A percentile compares a stretch with the other conserved stretches of the same genome.
These are phyloP conservation scores for Colletes gigas DNA, from an alignment of 1,140 invertebrate species.

Conservation along the genomic window DNA sequence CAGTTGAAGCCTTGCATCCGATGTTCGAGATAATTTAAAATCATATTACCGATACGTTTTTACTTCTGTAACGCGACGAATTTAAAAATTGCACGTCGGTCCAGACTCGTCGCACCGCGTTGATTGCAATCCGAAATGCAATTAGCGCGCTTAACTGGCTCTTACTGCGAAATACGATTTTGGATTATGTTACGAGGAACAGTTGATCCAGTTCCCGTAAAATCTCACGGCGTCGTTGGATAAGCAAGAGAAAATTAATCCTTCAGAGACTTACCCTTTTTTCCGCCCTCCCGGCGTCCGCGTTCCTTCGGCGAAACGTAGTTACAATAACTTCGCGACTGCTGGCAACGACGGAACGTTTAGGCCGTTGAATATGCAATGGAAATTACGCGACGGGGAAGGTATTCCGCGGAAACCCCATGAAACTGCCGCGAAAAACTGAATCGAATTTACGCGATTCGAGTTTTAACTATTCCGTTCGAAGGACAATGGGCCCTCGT, in stretches of 20 bases:
- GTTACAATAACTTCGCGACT: conserved; percentile 69
- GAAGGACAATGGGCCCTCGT: too few relatives aligned
- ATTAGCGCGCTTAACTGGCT: conserved; percentile 41
- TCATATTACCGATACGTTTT: neutral
- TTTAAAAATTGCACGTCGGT: conserved; percentile 4
- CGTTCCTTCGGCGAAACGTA: conserved; percentile 48
- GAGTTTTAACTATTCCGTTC: neutral
- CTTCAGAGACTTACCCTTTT: conserved; percentile 8
- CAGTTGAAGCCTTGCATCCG: too few relatives aligned
- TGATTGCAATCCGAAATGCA: conserved; percentile 44
- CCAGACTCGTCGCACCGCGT: conserved; percentile 1
- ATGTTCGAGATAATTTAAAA: too few relatives aligned
- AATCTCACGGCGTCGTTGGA: conserved; percentile 34
- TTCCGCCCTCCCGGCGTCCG: conserved; percentile 29
- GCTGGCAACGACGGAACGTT: conserved; percentile 65
- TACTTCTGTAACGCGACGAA: neutral
- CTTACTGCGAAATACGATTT: conserved; percentile 34
- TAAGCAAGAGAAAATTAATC: conserved; percentile 66
- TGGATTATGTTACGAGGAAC: conserved; percentile 40
- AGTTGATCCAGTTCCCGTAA: conserved; percentile 51
- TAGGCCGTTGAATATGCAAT: conserved; percentile 69
- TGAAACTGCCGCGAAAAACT: conserved; percentile 1
- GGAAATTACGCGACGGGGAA: conserved; percentile 56
- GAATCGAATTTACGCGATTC: neutral
- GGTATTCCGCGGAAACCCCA: conserved; percentile 32